phyloP scores from a whole-genome alignment of 2,888 invertebrate genomes.

The Alentia gelatinosa region DNA sequence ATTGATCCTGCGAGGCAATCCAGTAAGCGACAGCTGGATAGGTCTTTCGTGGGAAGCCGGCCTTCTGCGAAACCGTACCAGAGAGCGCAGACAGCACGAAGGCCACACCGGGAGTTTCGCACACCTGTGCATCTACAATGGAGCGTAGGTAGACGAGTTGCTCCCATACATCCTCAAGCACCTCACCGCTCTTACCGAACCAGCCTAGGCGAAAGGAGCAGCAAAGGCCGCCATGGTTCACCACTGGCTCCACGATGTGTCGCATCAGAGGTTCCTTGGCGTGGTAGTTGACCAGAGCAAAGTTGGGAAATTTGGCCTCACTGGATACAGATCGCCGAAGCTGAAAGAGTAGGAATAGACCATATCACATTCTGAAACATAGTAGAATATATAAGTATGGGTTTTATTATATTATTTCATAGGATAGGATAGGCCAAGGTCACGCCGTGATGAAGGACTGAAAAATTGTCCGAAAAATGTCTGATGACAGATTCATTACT shows the following conservation, averaged over 20 bases:
- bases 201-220: constrained; percentile 30
- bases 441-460: no score
- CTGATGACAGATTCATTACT: no score
- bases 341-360: not conserved
- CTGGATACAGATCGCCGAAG: constrained; percentile 19
- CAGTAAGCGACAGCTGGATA: constrained; percentile 44
- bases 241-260: constrained; percentile 22
- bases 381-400: no score
- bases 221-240: not conserved
- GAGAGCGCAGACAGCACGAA: constrained; percentile 35
- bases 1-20: constrained; percentile 26
- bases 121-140: constrained; percentile 19
- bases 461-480: no score
- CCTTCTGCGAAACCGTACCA: constrained; percentile 32
- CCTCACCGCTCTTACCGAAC: constrained; percentile 44
- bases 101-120: constrained; percentile 35
- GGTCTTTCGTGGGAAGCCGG: constrained; percentile 39
- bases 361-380: no score
- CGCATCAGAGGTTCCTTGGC: constrained; percentile 33
- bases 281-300: constrained; percentile 40
- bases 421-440: no score
- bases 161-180: constrained; percentile 23
- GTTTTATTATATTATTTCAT: no score
- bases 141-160: constrained; percentile 27
- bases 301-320: constrained; percentile 46